Evolutionary conservation across 2,888 invertebrate genomes (phyloP), one percentile per base, ranked within the genome.

Genomic region (Epinotia ramella): DNA sequence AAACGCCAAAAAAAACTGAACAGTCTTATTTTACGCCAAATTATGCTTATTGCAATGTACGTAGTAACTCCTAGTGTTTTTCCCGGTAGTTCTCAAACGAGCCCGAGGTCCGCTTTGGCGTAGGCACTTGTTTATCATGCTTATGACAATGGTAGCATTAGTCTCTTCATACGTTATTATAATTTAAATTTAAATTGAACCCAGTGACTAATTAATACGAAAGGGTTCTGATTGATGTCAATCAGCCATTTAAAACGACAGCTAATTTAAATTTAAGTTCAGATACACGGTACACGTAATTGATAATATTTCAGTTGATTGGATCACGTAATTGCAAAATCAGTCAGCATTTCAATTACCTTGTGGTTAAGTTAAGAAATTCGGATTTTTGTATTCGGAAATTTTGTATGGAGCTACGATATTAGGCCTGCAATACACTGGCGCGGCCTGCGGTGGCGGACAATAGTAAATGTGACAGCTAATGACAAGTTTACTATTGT

Each of bases 241-340:
- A 13, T 49, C 3, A 49, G 3, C 49, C 13, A 13, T 49, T 49
- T 49, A 49, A 64, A 40, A 64, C 18, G 44, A 20, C 63, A 64
- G 5, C 9, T 18, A 64, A 44, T 64, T 64, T 12, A 40, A 12
- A n/a, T 63, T 63, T 40, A 63, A 63, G 40, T 63, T 44, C 40
- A 1, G 3, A 12, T 49, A n/a, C 16, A 13, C 13, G 13, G 16
- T 49, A 28, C 28, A 28, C 28, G 3, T 46, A 13, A 13, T 16
- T 49, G 20, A 20, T 20, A 20, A 20, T 13, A 13, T 49, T 16
- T 49, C 49, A 49, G 49, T 13, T 13, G 49, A 13, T 49, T 49
- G 3, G 16, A 49, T 49, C 49, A 49, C 49, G 49, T 49, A 13
- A 13, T 13, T 49, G 49, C 49, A 4, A 49, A 49, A 13, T 49